phyloP scores from a whole-genome alignment of 2,113 vertebrate genomes.

The Danio rerio region GRCz12tu NC_133189.1:28947001-28947500 shows the following conservation, averaged over 20 bases:
- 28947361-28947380: slow-evolving; percentile 2
- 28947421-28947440: neutral
- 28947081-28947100: neutral
- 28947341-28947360: slow-evolving; percentile 9
- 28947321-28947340: slow-evolving; percentile 51
- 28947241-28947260: slow-evolving; percentile 57
- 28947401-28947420: neutral
- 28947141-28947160: slow-evolving; percentile 16
- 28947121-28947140: slow-evolving; percentile 14
- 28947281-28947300: slow-evolving; percentile 49
- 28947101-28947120: neutral
- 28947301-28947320: slow-evolving; percentile 54
- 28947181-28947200: slow-evolving; percentile 54
- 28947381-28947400: slow-evolving; percentile 51
- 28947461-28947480: too few species aligned
- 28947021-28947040: slow-evolving; percentile 12
- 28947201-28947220: slow-evolving; percentile 41
- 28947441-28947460: neutral
- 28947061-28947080: neutral
- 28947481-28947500: too few species aligned
- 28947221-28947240: slow-evolving; percentile 62
- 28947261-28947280: slow-evolving; percentile 59
- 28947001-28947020: neutral
- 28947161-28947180: slow-evolving; percentile 14
- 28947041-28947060: slow-evolving; percentile 48